These are phyloP conservation scores for Podargus strigoides DNA, from an alignment of 2,797 vertebrate species.

Conservation along the genomic window DNA sequence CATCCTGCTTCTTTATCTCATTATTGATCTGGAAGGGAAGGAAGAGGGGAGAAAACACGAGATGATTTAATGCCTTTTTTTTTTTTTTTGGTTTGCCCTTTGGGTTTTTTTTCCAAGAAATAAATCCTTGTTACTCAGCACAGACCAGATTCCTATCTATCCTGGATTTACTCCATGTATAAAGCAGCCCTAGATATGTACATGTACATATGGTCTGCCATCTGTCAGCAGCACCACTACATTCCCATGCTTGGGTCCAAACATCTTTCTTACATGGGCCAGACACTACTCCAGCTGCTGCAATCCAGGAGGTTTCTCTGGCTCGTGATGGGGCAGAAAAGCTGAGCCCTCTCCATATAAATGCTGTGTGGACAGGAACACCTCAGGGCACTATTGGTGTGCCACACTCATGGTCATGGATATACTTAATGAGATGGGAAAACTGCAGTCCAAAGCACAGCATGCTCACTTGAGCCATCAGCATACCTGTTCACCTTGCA, in stretches of 20 bases:
- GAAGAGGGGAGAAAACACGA: neutral
- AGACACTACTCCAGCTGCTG: neutral
- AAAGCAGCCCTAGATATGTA: neutral
- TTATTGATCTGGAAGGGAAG: slow-evolving; percentile 79
- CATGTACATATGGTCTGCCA: neutral
- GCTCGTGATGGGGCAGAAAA: neutral
- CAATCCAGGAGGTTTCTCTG: neutral
- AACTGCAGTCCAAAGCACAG: neutral
- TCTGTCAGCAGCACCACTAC: neutral
- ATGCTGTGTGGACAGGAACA: neutral
- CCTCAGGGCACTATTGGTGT: neutral
- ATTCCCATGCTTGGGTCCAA: neutral
- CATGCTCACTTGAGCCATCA: neutral
- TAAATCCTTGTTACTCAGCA: neutral
- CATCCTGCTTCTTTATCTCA: slow-evolving; percentile 79
- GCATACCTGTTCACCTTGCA: neutral
- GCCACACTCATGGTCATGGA: neutral
- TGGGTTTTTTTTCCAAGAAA: neutral
- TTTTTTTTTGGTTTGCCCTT: neutral
- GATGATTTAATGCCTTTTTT: neutral
- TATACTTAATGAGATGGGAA: accelerated
- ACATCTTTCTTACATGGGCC: neutral
- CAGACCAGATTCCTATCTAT: neutral
- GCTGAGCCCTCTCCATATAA: neutral
- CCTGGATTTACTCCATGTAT: neutral